Percentiles rank a stretch among this genome's conserved stretches.
phyloP scores from a whole-genome alignment of 2,113 vertebrate species.

The Atlantisia rogersi region DNA sequence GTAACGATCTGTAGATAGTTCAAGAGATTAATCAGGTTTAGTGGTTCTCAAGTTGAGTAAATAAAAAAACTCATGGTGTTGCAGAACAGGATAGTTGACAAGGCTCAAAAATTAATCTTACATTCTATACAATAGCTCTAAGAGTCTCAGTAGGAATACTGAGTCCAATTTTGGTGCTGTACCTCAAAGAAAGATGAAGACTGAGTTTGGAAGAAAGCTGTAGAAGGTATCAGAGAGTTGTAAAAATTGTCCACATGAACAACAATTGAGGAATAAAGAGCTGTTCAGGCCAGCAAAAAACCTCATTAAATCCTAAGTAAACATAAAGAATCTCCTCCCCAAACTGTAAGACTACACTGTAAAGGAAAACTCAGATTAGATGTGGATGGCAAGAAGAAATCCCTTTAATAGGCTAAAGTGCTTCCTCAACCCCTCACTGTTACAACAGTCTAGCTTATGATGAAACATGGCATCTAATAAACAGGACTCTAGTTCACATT shows the following conservation, averaged over 20 bases:
- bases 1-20: neutral
- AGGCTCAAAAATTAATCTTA: neutral
- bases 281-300: neutral
- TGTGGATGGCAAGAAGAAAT: neutral
- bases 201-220: neutral
- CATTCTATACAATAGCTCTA: rapidly evolving
- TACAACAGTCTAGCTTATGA: neutral
- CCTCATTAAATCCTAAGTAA: neutral
- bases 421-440: rapidly evolving
- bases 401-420: neutral
- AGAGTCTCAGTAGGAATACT: neutral
- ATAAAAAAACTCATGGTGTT: neutral
- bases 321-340: neutral
- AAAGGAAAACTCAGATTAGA: neutral
- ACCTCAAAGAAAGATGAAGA: neutral
- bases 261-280: rapidly evolving
- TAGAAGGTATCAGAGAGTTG: neutral
- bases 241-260: rapidly evolving
- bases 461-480: neutral
- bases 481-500: neutral
- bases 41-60: neutral
- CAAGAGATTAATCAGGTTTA: neutral
- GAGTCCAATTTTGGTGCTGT: neutral
- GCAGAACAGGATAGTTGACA: neutral
- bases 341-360: neutral